Percentiles rank a stretch among this genome's conserved stretches.
phyloP scores from a whole-genome alignment of 2,888 invertebrate species.

The Papilio demoleus region DNA sequence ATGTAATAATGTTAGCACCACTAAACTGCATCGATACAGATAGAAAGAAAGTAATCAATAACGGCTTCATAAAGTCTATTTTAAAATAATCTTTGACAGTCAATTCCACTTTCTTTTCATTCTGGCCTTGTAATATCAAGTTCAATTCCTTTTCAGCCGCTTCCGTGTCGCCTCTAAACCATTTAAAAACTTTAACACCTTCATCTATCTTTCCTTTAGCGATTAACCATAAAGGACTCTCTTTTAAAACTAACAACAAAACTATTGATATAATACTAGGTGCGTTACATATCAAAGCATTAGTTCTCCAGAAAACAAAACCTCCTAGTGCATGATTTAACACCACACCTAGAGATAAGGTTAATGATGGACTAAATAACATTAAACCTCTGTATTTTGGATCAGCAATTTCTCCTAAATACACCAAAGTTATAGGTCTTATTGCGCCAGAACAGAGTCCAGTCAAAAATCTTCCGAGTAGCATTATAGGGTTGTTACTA shows the following conservation, averaged over 20 bases:
- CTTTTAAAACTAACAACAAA: constrained; percentile 54
- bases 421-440: constrained; percentile 57
- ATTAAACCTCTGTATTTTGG: constrained; percentile 59
- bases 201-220: constrained; percentile 55
- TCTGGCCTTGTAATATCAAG: constrained; percentile 51
- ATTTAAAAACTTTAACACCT: constrained; percentile 54
- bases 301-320: constrained; percentile 55
- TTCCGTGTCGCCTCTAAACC: constrained; percentile 57
- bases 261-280: constrained; percentile 53
- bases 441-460: constrained; percentile 57
- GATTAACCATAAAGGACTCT: constrained; percentile 65
- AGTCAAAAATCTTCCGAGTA: constrained; percentile 58
- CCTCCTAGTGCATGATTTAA: constrained; percentile 55
- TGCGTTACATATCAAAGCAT: constrained; percentile 52
- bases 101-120: constrained; percentile 45
- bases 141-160: constrained; percentile 55
- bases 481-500: constrained; percentile 49
- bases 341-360: constrained; percentile 53
- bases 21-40: constrained; percentile 55
- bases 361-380: constrained; percentile 53
- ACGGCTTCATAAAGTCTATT: constrained; percentile 53
- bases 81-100: constrained; percentile 48
- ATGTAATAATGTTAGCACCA: constrained; percentile 59
- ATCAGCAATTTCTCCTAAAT: constrained; percentile 59
- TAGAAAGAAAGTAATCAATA: constrained; percentile 55